A percentile compares a stretch with the other conserved stretches of the same genome.
Evolutionary conservation across 2,888 invertebrate species (phyloP).

Genomic region (Ernsta delagoae): DNA sequence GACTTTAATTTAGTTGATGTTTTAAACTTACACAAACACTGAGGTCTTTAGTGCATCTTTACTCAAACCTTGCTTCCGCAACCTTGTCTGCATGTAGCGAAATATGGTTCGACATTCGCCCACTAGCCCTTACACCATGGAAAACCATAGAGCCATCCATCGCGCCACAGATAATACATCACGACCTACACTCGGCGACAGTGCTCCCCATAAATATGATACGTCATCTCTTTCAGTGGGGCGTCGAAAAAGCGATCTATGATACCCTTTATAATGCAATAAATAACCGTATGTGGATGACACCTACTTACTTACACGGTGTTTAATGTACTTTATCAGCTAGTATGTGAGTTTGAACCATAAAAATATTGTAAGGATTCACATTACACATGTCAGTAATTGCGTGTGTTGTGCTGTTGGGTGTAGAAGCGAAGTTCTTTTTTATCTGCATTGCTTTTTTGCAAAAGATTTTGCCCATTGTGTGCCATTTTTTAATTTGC

Average conservation of each 20-base stretch:
- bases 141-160: slow-evolving; percentile 51
- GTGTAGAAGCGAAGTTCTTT: background rate
- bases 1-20: no score
- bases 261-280: slow-evolving; percentile 70
- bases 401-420: no score
- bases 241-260: slow-evolving; percentile 57
- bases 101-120: slow-evolving; percentile 28
- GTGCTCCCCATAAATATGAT: slow-evolving; percentile 69
- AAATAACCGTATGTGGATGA: slow-evolving; percentile 57
- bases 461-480: background rate
- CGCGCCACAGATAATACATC: slow-evolving; percentile 61
- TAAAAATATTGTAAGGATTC: slow-evolving; percentile 34
- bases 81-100: slow-evolving; percentile 1
- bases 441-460: slow-evolving; percentile 13
- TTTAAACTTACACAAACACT: no score
- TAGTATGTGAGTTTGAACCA: slow-evolving; percentile 19
- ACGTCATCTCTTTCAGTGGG: slow-evolving; percentile 64
- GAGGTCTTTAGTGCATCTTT: no score
- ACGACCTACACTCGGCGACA: slow-evolving; percentile 65
- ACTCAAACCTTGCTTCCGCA: no score
- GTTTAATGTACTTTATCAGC: slow-evolving; percentile 27
- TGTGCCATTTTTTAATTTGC: background rate
- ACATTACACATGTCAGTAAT: slow-evolving; percentile 22
- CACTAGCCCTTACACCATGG: slow-evolving; percentile 21
- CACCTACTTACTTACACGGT: slow-evolving; percentile 70